Conservation (phyloP, 2,888 invertebrate species). For the Metellina segmentata region DNA sequence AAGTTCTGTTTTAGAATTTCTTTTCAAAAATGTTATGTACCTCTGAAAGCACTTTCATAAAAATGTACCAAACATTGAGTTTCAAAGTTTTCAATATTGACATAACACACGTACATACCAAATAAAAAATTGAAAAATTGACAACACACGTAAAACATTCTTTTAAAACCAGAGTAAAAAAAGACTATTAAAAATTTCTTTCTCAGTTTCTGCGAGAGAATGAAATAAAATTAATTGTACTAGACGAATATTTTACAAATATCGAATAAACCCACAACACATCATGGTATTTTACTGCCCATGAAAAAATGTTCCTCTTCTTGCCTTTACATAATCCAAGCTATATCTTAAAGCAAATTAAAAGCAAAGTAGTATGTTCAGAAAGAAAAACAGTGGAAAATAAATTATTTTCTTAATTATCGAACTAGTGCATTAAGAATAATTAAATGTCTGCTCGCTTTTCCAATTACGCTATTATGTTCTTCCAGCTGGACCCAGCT, state of each 20-base stretch:
- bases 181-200: neutral
- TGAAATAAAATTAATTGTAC: neutral
- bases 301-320: neutral
- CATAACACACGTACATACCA: too few relatives aligned
- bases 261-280: neutral
- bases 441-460: neutral
- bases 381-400: neutral
- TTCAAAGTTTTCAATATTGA: too few relatives aligned
- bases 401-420: neutral
- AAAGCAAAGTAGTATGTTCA: neutral
- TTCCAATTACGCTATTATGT: neutral
- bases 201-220: neutral
- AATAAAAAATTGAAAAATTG: neutral
- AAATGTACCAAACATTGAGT: too few relatives aligned
- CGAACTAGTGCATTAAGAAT: neutral
- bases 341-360: neutral
- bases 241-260: neutral
- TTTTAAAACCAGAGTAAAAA: neutral
- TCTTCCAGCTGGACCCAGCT: neutral
- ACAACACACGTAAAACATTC: neutral
- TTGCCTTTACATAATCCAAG: neutral
- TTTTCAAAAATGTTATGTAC: too few relatives aligned
- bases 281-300: neutral
- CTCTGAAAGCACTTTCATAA: too few relatives aligned
- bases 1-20: too few relatives aligned